Evolutionary conservation across 2,888 invertebrate genomes (phyloP).

Genomic region (Tipula unca): DNA sequence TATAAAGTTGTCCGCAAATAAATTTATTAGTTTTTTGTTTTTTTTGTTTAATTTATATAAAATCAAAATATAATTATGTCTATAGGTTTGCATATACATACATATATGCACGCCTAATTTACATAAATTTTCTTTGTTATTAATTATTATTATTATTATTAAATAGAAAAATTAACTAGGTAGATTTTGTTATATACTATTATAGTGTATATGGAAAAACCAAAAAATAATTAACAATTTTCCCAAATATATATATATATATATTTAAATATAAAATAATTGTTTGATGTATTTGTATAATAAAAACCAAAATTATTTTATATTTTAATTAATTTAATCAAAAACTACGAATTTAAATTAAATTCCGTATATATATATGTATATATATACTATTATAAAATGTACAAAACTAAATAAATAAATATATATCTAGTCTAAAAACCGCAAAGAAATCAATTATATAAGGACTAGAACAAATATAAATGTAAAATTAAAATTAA

Average conservation of each 20-base stretch:
- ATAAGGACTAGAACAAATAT: constrained; percentile 8
- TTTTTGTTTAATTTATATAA: background rate
- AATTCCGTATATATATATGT: background rate
- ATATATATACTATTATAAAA: too few relatives aligned
- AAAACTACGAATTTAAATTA: background rate
- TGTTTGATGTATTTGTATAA: constrained; percentile 14
- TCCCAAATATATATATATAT: background rate
- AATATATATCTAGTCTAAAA: background rate
- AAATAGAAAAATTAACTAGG: constrained; percentile 1
- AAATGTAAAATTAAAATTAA: background rate
- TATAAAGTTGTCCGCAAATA: background rate
- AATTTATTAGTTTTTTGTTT: background rate
- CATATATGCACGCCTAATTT: too few relatives aligned
- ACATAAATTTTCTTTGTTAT: background rate
- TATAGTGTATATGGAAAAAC: background rate
- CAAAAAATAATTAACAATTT: background rate
- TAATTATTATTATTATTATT: background rate
- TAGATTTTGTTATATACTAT: background rate
- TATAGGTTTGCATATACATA: too few relatives aligned
- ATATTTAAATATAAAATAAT: background rate
- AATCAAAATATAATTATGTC: background rate
- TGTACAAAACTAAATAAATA: background rate
- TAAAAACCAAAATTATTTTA: background rate
- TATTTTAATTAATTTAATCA: background rate
- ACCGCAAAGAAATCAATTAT: background rate